Base-by-base conservation (phyloP, 37 sponge, comb jelly and placozoan genomes). In the Tethya wilhelma region DNA sequence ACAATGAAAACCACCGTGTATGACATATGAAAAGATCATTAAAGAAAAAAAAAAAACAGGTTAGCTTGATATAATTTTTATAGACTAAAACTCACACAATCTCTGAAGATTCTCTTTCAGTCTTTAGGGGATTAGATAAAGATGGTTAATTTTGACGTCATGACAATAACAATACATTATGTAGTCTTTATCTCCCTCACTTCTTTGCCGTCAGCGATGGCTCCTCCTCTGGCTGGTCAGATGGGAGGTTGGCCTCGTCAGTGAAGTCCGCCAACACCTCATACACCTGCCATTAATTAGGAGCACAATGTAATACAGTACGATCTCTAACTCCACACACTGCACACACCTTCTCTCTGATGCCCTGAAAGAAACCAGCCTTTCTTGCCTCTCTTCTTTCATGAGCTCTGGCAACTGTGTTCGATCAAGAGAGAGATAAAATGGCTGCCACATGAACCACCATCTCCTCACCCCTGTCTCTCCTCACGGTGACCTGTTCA, bases 221-320 rank as follows among this genome's bases (percentile, higher is more conserved):
- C 19, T 82, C 87, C 30, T 86, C 79, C 19, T 39, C 40, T 38
- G 38, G 56, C 26, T 45, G 40, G 0, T 62, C 67, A 1, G 20
- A 43, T 1, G 63, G 44, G 8, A 53, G 36, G 0, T 40, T 26
- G 1, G 67, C 29, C 5, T 83, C 75, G 34, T 86, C 92, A 49
- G 84, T 75, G 69, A 91, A 83, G 68, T 87, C 87, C 67, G 72
- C 74, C 8, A 86, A 42, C 12, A 86, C 46, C 20, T 91, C 79
- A 68, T 77, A 78, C 63, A 81, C 36, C 86, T 87, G 49, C 26
- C 36, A 25, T 44, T 2, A n/a, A n/a, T n/a, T n/a, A n/a, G n/a
- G n/a, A n/a, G n/a, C n/a, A n/a, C n/a, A n/a, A n/a, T n/a, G n/a
- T n/a, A n/a, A n/a, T n/a, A n/a, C n/a, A 59, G 62, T 59, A 59